These are phyloP conservation scores for Sebastes kiyomatsui DNA, from an alignment of 2,797 vertebrate genomes.

Conservation along the genomic window DNA sequence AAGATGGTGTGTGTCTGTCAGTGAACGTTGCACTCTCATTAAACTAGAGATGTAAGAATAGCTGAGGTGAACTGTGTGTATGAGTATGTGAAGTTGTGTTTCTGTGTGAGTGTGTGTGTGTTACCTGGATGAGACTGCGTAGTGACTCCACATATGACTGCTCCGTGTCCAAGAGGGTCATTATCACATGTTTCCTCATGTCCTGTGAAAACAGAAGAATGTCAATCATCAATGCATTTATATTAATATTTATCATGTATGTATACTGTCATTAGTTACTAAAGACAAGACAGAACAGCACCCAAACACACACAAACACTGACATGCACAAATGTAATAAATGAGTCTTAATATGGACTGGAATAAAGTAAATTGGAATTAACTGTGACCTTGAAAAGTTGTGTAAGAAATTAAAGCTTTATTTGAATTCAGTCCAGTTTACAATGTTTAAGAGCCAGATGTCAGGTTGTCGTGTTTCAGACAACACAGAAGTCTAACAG, in stretches of 20 bases:
- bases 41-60: not conserved
- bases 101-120: not conserved
- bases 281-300: too few species aligned
- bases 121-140: constrained; percentile 94
- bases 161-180: constrained; percentile 97
- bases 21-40: not conserved
- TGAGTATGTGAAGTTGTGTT: not conserved
- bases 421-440: not conserved
- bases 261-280: not conserved
- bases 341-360: not conserved
- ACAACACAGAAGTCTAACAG: not conserved
- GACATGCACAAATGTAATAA: not conserved
- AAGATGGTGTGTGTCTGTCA: not conserved
- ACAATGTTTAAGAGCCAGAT: not conserved
- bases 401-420: not conserved
- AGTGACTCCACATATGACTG: constrained; percentile 98
- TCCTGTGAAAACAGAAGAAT: constrained; percentile 81
- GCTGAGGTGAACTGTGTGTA: not conserved
- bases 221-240: not conserved
- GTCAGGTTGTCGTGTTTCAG: not conserved
- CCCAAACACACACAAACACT: not conserved
- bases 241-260: not conserved
- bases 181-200: constrained; percentile 98
- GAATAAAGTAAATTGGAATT: not conserved
- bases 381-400: not conserved